Base-by-base conservation (phyloP, 2,113 vertebrate genomes). In the Rhinopithecus roxellana region DNA sequence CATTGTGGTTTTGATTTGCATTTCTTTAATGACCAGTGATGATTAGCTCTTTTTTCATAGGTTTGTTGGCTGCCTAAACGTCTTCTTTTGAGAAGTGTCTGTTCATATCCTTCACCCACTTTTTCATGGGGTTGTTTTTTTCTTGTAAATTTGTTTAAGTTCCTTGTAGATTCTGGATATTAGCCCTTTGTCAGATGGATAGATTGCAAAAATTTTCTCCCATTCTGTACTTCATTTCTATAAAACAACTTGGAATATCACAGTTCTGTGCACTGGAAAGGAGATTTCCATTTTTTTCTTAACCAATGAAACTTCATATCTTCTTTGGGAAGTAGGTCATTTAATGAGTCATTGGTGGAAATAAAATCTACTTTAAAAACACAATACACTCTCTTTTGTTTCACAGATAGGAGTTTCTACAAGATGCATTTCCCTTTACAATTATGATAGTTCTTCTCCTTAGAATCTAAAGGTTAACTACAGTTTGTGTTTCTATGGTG, bases 311-410 rank as follows among this genome's bases (percentile, higher is more conserved):
- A 59, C 7, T 90, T 87, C 13, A 59, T 82, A 38, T 89, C 25
- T 27, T 81, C 14, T 95, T 57, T 89, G 52, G 48, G n/a, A 90
- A 89, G 4, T 82, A 95, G 59, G 64, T 84, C 8, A 79, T 43
- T 90, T 90, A 57, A 82, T 83, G 61, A 95, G 12, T 97, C 69
- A 93, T 14, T 84, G 23, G 14, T 72, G 5, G 55, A 61, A 93
- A 89, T 23, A 67, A 95, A 88, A 77, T 52, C n/a, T 79, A 75
- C 82, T 80, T 81, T 84, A 81, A 83, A 88, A 69, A 67, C 27
- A 92, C 18, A 83, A 30, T 88, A 52, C 52, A 80, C 61, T 93
- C 13, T 74, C 0, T 30, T 13, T 96, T 96, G 90, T 50, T 69
- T 12, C 85, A 93, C 82, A 0, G 67, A 3, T n/a, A 43, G 84